Percentiles rank a stretch among this genome's conserved stretches.
phyloP scores from a whole-genome alignment of 2,888 invertebrate genomes.

The Apamea anceps region DNA sequence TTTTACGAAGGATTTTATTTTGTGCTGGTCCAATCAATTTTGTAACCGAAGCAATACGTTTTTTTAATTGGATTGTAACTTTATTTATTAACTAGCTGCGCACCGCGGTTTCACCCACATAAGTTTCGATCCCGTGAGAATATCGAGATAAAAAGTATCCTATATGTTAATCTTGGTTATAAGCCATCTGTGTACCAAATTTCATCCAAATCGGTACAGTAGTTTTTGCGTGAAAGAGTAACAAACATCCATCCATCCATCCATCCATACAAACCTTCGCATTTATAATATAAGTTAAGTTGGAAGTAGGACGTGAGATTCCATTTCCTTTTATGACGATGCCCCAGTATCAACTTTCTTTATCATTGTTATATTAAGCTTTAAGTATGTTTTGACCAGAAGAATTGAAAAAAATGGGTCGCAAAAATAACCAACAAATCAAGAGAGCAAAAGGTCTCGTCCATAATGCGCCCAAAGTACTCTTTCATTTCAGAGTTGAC shows the following conservation, averaged over 20 bases:
- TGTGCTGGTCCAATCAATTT: background rate
- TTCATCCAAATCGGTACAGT: too few species aligned
- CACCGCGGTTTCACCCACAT: too few species aligned
- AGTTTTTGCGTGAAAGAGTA: too few species aligned
- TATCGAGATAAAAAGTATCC: too few species aligned
- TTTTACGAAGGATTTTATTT: background rate
- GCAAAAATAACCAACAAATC: conserved; percentile 29
- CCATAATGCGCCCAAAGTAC: conserved; percentile 32
- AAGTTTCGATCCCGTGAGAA: too few species aligned
- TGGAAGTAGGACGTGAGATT: too few species aligned
- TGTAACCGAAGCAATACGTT: background rate
- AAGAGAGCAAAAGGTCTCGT: conserved; percentile 16
- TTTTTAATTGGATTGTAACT: background rate
- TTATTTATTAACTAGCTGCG: background rate
- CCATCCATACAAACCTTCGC: too few species aligned
- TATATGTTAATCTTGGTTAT: too few species aligned
- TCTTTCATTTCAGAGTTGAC: conserved; percentile 46
- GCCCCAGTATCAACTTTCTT: background rate
- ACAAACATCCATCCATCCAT: too few species aligned
- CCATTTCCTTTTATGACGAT: conserved; percentile 1
- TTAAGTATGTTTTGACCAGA: conserved; percentile 1
- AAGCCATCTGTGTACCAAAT: too few species aligned
- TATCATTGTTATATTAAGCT: conserved; percentile 9
- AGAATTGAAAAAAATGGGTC: conserved; percentile 1
- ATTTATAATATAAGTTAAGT: too few species aligned